phyloP scores from a whole-genome alignment of 92 coral and sea anemone species.

The Umimayanthus kanabou region DNA sequence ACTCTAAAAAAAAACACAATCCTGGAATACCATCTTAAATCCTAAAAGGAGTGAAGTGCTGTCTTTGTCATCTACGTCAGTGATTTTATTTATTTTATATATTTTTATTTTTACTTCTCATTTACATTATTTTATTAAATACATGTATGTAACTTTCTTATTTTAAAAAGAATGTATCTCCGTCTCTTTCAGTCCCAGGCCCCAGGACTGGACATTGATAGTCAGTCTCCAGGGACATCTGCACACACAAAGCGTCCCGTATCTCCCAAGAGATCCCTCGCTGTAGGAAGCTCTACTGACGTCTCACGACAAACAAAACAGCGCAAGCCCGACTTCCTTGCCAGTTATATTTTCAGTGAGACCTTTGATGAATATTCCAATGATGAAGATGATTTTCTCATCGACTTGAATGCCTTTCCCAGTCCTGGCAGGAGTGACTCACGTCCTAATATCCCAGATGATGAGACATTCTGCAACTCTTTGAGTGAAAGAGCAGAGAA shows the following conservation, averaged over 20 bases:
- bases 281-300: not conserved
- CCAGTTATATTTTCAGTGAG: constrained; percentile 30
- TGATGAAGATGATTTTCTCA: constrained; percentile 9
- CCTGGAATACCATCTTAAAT: too few species aligned
- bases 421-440: not conserved
- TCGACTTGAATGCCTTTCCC: not conserved
- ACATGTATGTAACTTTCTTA: too few species aligned
- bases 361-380: not conserved
- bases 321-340: constrained; percentile 43
- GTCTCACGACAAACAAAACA: not conserved
- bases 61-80: too few species aligned
- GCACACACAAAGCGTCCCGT: not conserved
- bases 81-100: too few species aligned
- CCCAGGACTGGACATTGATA: not conserved
- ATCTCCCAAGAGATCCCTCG: constrained; percentile 2
- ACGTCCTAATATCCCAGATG: constrained; percentile 1
- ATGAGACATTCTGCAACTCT: constrained; percentile 34
- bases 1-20: too few species aligned
- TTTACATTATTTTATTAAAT: too few species aligned
- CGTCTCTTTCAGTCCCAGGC: not conserved
- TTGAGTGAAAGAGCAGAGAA: constrained; percentile 40
- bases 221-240: not conserved
- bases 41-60: too few species aligned
- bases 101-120: too few species aligned
- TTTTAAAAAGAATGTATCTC: not conserved